phyloP scores from a whole-genome alignment of 2,888 invertebrate genomes.

The Cepaea hortensis region DNA sequence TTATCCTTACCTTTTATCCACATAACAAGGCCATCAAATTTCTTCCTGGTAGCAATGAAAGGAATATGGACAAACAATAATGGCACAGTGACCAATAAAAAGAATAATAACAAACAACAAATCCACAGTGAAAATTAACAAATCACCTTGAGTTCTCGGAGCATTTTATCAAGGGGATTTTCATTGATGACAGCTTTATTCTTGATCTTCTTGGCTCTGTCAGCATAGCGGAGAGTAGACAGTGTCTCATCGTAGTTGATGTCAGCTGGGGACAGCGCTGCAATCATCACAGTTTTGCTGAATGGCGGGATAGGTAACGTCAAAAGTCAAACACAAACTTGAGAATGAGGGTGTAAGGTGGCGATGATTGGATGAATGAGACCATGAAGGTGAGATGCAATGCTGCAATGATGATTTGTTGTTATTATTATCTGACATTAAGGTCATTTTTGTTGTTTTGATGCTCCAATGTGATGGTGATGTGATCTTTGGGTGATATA shows the following conservation, averaged over 20 bases:
- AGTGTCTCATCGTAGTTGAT: slow-evolving; percentile 77
- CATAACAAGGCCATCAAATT: no score
- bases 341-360: neutral
- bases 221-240: slow-evolving; percentile 75
- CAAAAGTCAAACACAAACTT: neutral
- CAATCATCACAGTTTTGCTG: slow-evolving; percentile 77
- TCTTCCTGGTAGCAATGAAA: no score
- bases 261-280: slow-evolving; percentile 76
- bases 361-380: neutral
- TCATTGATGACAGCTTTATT: slow-evolving; percentile 77
- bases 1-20: no score
- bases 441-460: no score
- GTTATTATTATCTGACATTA: neutral
- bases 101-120: no score
- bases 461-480: no score
- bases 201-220: slow-evolving; percentile 76
- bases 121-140: no score
- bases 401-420: neutral
- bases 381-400: neutral
- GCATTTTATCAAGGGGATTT: slow-evolving; percentile 76
- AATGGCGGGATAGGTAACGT: neutral
- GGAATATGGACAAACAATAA: no score
- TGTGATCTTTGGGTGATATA: no score
- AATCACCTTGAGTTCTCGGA: slow-evolving; percentile 74
- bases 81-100: no score